Evolutionary conservation across 2,113 vertebrate species (phyloP).

Genomic region (Pomatostomus ruficeps): DNA sequence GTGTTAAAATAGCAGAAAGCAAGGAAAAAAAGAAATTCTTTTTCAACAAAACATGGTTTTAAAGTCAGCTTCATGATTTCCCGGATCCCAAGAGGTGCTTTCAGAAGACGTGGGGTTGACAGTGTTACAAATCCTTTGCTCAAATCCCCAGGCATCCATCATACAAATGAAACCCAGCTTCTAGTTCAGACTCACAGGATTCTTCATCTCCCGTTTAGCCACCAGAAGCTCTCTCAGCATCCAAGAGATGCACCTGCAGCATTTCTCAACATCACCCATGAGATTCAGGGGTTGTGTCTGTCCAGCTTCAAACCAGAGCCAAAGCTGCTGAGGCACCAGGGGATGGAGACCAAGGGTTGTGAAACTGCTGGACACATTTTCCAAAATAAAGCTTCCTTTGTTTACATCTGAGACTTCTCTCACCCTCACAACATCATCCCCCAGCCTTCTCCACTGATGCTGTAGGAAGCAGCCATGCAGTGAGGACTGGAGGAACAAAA

Average conservation of each 20-base stretch:
- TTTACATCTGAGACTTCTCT: not conserved
- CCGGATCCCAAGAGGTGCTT: not conserved
- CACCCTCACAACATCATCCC: too few relatives aligned
- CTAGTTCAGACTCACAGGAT: not conserved
- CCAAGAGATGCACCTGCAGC: not conserved
- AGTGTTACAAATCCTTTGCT: not conserved
- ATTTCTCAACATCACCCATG: not conserved
- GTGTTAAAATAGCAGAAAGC: not conserved
- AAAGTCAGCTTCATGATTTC: not conserved
- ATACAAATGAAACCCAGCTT: not conserved
- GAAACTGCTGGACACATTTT: not conserved
- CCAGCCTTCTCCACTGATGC: not conserved
- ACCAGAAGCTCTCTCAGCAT: not conserved
- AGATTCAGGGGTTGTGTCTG: not conserved
- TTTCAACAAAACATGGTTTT: not conserved
- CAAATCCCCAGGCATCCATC: not conserved
- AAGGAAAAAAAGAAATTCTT: not conserved
- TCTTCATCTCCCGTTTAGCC: not conserved
- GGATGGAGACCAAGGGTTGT: not conserved
- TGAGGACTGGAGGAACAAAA: not conserved
- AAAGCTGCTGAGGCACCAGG: not conserved
- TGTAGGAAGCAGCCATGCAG: not conserved
- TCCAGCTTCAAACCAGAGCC: not conserved
- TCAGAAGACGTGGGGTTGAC: fast-evolving
- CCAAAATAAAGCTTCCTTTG: not conserved